Conservation (phyloP, 2,888 invertebrate species). For the Anoplius nigerrimus region DNA sequence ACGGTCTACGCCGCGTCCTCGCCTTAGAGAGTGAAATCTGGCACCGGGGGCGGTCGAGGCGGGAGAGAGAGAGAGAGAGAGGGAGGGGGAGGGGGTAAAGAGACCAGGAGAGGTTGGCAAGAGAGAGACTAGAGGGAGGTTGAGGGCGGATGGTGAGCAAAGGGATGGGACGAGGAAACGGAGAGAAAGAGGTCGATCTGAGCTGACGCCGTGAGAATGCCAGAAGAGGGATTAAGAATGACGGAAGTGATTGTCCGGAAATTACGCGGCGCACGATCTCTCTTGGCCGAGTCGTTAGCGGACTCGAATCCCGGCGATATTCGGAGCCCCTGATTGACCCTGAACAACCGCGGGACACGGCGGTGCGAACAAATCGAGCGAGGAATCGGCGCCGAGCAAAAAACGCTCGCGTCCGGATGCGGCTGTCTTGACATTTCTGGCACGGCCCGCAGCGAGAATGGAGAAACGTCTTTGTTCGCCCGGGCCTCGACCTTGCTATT, state of each 20-base stretch:
- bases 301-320: background rate
- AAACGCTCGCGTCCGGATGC: too few species aligned
- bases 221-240: constrained; percentile 34
- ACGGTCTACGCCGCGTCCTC: constrained; percentile 21
- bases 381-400: too few species aligned
- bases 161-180: background rate
- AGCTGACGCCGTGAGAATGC: constrained; percentile 44
- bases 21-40: constrained; percentile 22
- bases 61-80: background rate
- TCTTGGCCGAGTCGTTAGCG: constrained; percentile 1
- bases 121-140: too few species aligned
- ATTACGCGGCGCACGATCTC: constrained; percentile 38
- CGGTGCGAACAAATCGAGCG: too few species aligned
- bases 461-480: too few species aligned
- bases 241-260: constrained; percentile 51
- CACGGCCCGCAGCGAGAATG: too few species aligned
- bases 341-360: too few species aligned
- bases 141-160: background rate
- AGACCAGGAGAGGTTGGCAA: too few species aligned
- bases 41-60: background rate
- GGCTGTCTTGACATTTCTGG: too few species aligned
- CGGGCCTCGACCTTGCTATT: too few species aligned
- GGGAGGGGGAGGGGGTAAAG: background rate
- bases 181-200: constrained; percentile 20
- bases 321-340: too few species aligned